Conservation (phyloP, 1,140 invertebrate genomes). For the Heliconius himera region DNA sequence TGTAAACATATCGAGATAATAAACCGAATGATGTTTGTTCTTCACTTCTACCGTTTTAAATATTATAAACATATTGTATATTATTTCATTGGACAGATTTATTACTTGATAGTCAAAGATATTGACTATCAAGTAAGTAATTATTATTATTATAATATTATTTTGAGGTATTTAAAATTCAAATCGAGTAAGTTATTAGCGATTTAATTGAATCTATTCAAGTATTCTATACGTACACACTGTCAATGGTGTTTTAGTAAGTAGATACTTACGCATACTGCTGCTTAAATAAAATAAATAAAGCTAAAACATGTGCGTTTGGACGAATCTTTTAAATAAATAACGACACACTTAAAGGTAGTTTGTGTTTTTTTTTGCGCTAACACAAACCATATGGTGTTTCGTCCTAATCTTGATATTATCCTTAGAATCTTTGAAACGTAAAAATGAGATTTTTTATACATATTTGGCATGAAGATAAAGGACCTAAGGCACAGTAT, state of each 20-base stretch:
- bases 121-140: no score
- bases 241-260: conserved; percentile 1
- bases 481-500: background rate
- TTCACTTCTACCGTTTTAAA: conserved; percentile 11
- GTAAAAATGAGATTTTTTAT: background rate
- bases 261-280: background rate
- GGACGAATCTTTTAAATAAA: conserved; percentile 4
- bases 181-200: conserved; percentile 25
- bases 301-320: background rate
- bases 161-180: conserved; percentile 24
- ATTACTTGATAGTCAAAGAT: conserved; percentile 5
- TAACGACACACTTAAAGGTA: conserved; percentile 7
- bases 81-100: background rate
- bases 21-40: conserved; percentile 26
- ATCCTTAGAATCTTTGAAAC: background rate
- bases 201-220: conserved; percentile 28
- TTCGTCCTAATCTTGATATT: conserved; percentile 4
- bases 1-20: conserved; percentile 53
- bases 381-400: background rate
- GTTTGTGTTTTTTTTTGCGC: background rate
- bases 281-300: background rate
- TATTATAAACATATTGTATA: background rate
- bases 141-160: background rate
- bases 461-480: background rate
- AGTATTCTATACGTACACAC: background rate